Base-by-base conservation (phyloP, 2,888 invertebrate species). In the Aphidius colemani region DNA sequence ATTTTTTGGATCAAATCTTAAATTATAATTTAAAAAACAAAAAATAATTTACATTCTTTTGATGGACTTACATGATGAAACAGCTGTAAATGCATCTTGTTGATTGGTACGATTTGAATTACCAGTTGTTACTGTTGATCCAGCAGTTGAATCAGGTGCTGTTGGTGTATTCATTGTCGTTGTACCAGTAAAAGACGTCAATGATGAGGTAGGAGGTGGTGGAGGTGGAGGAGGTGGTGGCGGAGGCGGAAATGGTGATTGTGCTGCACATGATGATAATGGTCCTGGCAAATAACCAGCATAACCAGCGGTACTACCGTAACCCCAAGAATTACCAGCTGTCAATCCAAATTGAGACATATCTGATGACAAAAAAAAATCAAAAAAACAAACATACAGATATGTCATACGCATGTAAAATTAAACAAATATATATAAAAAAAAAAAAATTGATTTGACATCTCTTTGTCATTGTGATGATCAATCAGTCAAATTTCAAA, bases 251-350 rank as follows among this genome's bases (percentile, higher is more conserved):
- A 79, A 82, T 68, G 78, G 80, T 74, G 75, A 82, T 73, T 78
- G 91, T 61, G 90, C 91, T 53, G 90, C 91, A 78, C 90, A 93
- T 18, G 90, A 92, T 43, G 90, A 90, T 69, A 89, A 78, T 71
- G 88, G 87, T 74, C 89, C 87, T 53, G 88, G 89, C 75, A 94
- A 86, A 80, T 94, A 95, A 10, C 94, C 92, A 0, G 94, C 93
- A 82, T 94, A 95, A 10, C 93, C 93, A 64, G 92, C 90, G 41
- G 94, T 91, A 53, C 93, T 89, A 50, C 94, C 90, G 80, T 94
- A 94, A 69, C 94, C 93, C 94, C 94, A 94, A 9, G 93, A 90
- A 83, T 94, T 94, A 74, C 92, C 89, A 75, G 92, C 90, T 81
- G 92, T 91, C 78, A 93, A 83, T 53, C 93, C 92, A 79, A 94